Evolutionary conservation across 2,797 vertebrate species (phyloP), one percentile per base, ranked within the genome.

Genomic region (Sebastes iracundus): DNA sequence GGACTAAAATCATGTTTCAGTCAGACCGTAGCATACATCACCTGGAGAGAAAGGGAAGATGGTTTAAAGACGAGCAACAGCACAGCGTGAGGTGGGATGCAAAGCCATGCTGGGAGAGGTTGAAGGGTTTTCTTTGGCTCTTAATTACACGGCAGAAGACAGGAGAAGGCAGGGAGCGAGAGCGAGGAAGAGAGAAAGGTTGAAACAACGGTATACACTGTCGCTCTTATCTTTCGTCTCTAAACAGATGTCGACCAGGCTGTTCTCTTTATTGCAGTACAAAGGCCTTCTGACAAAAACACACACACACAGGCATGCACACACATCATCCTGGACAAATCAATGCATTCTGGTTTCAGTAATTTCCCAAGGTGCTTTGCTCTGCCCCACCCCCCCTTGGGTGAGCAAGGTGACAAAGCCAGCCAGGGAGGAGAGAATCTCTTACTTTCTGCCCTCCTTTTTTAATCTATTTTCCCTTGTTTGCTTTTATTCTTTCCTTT

Each of bases 321-420:
- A 75, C 89, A 81, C 88, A 77, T 80, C 87, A 80, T 84, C 81
- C 84, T 12, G 74, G 88, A 87, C 90, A 97, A 98, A 98, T 98
- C 97, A 96, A 97, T 97, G 97, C 94, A 91, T 96, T 97, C 96
- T 95, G 96, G 96, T 96, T 97, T 84, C 95, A 87, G 92, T 98
- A 96, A 97, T 98, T 98, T 98, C 97, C 98, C 97, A 97, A 87
- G 97, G 95, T 97, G 96, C 96, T 91, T 92, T 90, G 90, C 96
- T 92, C 77, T 85, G 90, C 89, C 93, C 89, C 94, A 79, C 93
- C 88, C 94, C 77, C 82, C 81, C 90, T 71, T 91, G 95, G 89
- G 94, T 88, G 65, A 94, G 94, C 92, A 95, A 97, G 97, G 96
- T 97, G 97, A 97, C 96, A 97, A 95, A 97, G 95, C 94, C 92